Percentiles rank a stretch among this genome's conserved stretches.
phyloP scores from a whole-genome alignment of 2,113 vertebrate genomes.

The Rhodinocichla rosea region DNA sequence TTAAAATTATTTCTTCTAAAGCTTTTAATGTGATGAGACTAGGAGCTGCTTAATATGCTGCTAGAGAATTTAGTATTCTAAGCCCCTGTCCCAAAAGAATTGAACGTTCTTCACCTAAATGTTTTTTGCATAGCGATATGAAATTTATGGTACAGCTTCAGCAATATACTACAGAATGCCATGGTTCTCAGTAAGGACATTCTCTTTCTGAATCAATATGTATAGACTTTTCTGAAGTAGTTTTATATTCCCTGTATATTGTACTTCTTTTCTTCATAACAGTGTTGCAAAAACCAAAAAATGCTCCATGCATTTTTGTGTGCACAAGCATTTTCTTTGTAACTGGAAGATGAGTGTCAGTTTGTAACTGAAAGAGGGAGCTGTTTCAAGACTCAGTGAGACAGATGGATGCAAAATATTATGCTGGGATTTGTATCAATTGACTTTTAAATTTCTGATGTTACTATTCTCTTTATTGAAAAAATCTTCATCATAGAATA shows the following conservation, averaged over 20 bases:
- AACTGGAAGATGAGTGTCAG: neutral
- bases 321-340: neutral
- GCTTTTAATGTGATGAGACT: neutral
- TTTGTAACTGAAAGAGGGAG: neutral
- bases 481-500: neutral
- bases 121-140: neutral
- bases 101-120: neutral
- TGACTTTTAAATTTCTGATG: neutral
- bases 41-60: neutral
- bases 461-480: neutral
- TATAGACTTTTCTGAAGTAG: neutral
- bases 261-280: neutral
- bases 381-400: neutral
- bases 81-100: neutral
- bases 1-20: neutral
- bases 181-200: neutral
- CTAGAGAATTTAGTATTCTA: neutral
- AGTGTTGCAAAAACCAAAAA: neutral
- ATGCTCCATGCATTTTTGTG: neutral
- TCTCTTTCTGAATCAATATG: neutral
- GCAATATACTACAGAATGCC: neutral
- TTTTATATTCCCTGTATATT: neutral
- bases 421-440: neutral
- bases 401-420: neutral
- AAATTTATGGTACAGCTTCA: neutral